Base-by-base conservation (phyloP, 2,888 invertebrate genomes). In the Drosophila antonietae region DNA sequence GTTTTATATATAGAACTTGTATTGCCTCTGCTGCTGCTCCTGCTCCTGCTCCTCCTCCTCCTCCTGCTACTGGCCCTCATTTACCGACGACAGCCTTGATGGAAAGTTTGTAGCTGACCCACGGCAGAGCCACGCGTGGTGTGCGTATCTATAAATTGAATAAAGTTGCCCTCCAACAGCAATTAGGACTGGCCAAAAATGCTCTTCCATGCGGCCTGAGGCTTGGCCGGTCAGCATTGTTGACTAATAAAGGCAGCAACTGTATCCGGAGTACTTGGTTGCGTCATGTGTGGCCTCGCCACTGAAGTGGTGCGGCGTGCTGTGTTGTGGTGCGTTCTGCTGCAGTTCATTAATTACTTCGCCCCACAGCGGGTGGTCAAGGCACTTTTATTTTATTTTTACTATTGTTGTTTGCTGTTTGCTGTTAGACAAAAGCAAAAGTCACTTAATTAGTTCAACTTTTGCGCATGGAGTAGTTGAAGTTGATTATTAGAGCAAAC, bases 321-420 rank as follows among this genome's bases (percentile, higher is more conserved):
- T 23, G 8, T 23, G 23, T 0, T n/a, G 28, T 44, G 43, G 58
- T 55, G 47, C 56, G 80, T 69, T 47, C 66, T 33, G 83, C 57
- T 81, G 88, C 85, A 88, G 83, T 80, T 89, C 88, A 89, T 86
- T 86, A 86, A 89, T 86, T 88, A 89, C 82, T 80, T 82, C 47
- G 53, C 68, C 64, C 65, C 65, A 71, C 79, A 70, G 73, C 81
- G 73, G 77, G 72, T 55, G 72, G 65, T 56, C 33, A 20, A 12
- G 44, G 14, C 64, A 55, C 31, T 59, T 77, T 51, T 67, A 20
- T 14, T 20, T 20, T 20, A 1, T 44, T 43, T 8, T 43, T 12
- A 3, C 20, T 20, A 3, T 7, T 46, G 14, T 12, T 23, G 23
- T 23, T 12, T 23, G 23, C 4, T 31, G n/a, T 31, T 28, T 67